A percentile compares a stretch with the other conserved stretches of the same genome.
phyloP scores from a whole-genome alignment of 1,140 invertebrate genomes.

The Drosophila murphyi region DNA sequence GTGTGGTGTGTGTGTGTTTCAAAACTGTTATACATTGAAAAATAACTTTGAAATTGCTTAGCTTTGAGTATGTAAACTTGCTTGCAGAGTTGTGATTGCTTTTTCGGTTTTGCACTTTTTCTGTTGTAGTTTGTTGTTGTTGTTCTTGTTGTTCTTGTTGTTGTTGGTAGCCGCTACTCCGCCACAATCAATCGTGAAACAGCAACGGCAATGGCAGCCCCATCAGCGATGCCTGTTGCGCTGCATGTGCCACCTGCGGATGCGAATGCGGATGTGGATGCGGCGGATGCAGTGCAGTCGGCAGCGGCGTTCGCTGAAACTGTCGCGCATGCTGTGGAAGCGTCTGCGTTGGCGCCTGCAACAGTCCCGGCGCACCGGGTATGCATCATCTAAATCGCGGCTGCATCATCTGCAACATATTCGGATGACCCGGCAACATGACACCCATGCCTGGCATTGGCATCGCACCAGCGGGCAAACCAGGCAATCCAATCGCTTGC shows the following conservation, averaged over 20 bases:
- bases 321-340: conserved; percentile 56
- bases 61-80: conserved; percentile 68
- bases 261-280: conserved; percentile 37
- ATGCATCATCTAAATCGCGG: conserved; percentile 91
- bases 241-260: not conserved
- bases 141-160: conserved; percentile 24
- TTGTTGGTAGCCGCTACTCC: conserved; percentile 11
- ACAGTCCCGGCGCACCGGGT: conserved; percentile 81
- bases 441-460: conserved; percentile 88
- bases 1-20: conserved; percentile 54
- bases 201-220: conserved; percentile 65
- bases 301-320: conserved; percentile 45
- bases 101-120: conserved; percentile 37
- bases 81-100: conserved; percentile 57
- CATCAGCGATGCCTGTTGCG: conserved; percentile 54
- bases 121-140: conserved; percentile 17
- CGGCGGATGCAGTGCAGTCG: conserved; percentile 35
- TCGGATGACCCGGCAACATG: conserved; percentile 88
- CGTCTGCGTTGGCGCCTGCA: conserved; percentile 67
- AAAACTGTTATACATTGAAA: conserved; percentile 81
- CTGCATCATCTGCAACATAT: conserved; percentile 89
- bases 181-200: conserved; percentile 60
- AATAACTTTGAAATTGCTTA: conserved; percentile 66
- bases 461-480: conserved; percentile 85
- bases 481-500: conserved; percentile 85